These are phyloP conservation scores for Sula dactylatra DNA, from an alignment of 2,113 vertebrate species.

Conservation along the genomic window DNA sequence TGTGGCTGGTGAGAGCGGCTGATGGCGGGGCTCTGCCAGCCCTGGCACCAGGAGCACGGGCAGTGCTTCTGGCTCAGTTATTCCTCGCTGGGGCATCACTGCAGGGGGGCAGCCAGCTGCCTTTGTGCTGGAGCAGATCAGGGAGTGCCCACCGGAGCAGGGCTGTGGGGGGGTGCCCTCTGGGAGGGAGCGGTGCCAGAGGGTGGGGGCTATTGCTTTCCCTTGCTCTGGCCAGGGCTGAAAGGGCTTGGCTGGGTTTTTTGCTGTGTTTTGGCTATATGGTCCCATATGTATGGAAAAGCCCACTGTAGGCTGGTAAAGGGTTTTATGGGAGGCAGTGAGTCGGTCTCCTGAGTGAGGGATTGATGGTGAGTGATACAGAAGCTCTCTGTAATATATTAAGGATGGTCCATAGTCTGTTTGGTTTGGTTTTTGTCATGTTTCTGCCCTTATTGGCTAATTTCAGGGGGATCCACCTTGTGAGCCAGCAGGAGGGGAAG, in stretches of 20 bases:
- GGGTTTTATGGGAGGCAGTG: neutral
- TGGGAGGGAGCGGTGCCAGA: rapidly evolving
- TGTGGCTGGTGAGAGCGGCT: neutral
- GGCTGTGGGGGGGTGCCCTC: neutral
- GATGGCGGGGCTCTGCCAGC: neutral
- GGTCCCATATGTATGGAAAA: neutral
- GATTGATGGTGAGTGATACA: neutral
- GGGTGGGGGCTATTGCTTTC: rapidly evolving
- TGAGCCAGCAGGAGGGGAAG: neutral
- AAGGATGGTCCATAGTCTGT: neutral
- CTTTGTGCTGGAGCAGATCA: neutral
- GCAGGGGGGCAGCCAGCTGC: neutral
- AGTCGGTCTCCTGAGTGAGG: neutral
- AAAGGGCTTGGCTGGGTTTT: neutral
- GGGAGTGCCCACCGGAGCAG: neutral
- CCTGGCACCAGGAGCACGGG: neutral
- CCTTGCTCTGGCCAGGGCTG: neutral
- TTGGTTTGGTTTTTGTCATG: neutral
- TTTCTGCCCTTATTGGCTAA: neutral
- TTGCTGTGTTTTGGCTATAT: neutral
- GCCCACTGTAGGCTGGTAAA: neutral
- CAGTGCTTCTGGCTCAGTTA: neutral
- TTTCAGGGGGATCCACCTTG: neutral
- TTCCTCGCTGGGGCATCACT: neutral
- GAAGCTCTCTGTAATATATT: neutral